Conservation (phyloP, 2,113 vertebrate species). For the Oreocharis arfaki region DNA sequence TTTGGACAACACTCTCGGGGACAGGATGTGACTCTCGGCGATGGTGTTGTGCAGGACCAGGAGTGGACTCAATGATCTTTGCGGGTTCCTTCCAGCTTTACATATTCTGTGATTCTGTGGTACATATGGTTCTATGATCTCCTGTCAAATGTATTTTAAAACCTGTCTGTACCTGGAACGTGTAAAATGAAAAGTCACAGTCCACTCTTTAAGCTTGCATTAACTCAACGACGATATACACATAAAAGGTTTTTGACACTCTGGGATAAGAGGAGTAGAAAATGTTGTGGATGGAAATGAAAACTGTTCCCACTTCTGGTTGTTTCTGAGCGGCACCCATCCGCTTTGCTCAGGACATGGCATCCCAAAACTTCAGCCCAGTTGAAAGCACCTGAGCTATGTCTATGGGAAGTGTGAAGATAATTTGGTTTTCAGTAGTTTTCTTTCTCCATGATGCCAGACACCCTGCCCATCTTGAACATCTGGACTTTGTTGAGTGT, state of each 20-base stretch:
- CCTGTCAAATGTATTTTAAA: not conserved
- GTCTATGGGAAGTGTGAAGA: not conserved
- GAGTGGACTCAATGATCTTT: not conserved
- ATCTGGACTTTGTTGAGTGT: not conserved
- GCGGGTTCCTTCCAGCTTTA: not conserved
- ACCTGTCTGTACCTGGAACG: not conserved
- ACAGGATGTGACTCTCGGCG: not conserved
- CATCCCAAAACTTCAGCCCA: not conserved
- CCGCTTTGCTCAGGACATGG: not conserved
- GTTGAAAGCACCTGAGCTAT: not conserved
- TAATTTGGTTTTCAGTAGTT: fast-evolving
- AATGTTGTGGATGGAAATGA: not conserved
- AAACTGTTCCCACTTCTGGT: not conserved
- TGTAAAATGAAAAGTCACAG: not conserved
- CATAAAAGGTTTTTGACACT: not conserved
- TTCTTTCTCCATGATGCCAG: not conserved
- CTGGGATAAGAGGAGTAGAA: not conserved
- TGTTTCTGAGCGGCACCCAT: not conserved
- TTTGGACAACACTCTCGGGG: not conserved
- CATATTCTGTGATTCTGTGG: not conserved
- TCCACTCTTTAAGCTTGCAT: not conserved
- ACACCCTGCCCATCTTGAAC: not conserved
- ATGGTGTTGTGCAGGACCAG: not conserved
- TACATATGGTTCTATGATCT: not conserved
- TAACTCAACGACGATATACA: not conserved